Conservation (phyloP, 2,113 vertebrate species). For the Rhinopomastus cyanomelas region DNA sequence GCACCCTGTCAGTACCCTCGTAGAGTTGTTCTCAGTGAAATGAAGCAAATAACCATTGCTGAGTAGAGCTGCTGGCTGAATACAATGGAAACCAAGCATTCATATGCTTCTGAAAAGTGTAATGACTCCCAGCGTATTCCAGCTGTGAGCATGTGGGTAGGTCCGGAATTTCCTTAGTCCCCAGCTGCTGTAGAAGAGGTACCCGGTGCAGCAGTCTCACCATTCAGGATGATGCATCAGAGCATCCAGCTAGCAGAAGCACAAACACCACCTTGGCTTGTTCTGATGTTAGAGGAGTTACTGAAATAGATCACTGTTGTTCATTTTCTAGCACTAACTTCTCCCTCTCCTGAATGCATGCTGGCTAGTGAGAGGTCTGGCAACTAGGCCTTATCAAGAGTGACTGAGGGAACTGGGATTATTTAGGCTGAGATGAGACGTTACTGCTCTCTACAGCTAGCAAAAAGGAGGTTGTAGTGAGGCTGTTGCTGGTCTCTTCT, state of each 20-base stretch:
- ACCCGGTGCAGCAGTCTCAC: rapidly evolving
- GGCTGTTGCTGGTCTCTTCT: no score
- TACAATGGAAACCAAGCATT: neutral
- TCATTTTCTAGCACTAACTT: neutral
- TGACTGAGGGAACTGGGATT: no score
- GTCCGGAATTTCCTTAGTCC: no score
- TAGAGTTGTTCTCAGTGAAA: neutral
- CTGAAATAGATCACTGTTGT: no score
- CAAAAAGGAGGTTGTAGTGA: no score
- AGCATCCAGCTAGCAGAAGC: neutral
- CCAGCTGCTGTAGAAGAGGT: neutral
- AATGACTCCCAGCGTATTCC: neutral
- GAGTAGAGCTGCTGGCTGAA: neutral
- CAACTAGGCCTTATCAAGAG: no score
- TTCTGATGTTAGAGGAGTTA: neutral
- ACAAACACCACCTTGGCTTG: neutral
- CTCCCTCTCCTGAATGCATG: neutral
- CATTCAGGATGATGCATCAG: rapidly evolving
- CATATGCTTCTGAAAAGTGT: rapidly evolving
- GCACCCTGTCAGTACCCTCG: neutral
- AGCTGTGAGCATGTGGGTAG: neutral
- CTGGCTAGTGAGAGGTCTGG: neutral
- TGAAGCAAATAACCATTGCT: neutral
- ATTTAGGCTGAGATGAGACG: no score
- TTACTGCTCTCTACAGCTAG: no score